Base-by-base conservation (phyloP, 2,888 invertebrate species). In the Volucella zonaria region DNA sequence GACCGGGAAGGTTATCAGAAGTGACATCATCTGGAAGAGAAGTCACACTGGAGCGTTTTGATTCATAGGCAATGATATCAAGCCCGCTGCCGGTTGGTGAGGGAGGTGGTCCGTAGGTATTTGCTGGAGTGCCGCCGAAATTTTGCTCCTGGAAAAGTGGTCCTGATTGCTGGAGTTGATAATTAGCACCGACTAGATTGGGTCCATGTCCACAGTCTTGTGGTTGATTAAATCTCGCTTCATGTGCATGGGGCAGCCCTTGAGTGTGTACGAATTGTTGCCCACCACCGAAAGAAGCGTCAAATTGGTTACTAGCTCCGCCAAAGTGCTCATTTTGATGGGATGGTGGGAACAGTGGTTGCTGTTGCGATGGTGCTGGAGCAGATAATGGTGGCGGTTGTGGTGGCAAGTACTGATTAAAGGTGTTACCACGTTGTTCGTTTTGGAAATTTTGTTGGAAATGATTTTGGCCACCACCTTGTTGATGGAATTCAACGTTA, bases 171-270 rank as follows among this genome's bases (percentile, higher is more conserved):
- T 88, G 87, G 15, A 90, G 87, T 51, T 88, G 88, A 51, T 88
- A 89, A 54, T 89, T 89, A 74, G 88, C 89, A 67, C 89, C 89
- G 51, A 90, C 88, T 45, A 91, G 86, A 80, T 91, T 91, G 11
- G 91, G 91, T 9, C 92, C 92, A 66, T 92, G 91, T 0, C 91
- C 91, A 61, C 92, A 92, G 54, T 92, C 89, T 71, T 91, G 90
- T 3, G 89, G 88, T 43, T 89, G 88, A 66, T 88, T 89, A 86
- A 89, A 90, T 54, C 90, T 88, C 8, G 89, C 88, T 67, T 90
- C 89, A 59, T 90, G 91, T 6, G 88, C 81, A 12, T 87, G 76
- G 0, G 91, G 90, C 31, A 90, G 76, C 4, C 89, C 89, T 80
- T 91, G 91, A 1, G 89, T 76, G 23, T 90, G 87, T 10, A 89